Evolutionary conservation across 2,888 invertebrate genomes (phyloP).

Genomic region (Eristalis intricaria): DNA sequence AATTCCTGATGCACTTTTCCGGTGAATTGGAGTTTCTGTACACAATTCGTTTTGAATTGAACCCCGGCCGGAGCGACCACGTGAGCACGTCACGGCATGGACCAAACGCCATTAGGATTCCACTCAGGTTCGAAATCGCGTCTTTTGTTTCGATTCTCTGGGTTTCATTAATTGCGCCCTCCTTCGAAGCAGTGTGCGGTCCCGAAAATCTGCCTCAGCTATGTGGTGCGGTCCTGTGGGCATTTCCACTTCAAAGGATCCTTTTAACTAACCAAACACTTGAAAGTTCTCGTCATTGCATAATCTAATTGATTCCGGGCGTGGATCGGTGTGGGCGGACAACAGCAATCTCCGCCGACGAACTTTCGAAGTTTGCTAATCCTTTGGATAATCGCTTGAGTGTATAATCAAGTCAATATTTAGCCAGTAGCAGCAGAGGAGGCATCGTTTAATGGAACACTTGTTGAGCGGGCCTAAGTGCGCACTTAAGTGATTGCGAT

Average conservation of each 20-base stretch:
- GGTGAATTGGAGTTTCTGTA: constrained; percentile 21
- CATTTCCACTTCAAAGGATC: not conserved
- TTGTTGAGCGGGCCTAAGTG: constrained; percentile 21
- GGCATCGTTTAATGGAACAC: constrained; percentile 21
- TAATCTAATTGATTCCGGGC: constrained; percentile 20
- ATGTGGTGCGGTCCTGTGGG: not conserved
- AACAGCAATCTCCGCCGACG: not conserved
- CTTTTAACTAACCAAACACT: constrained; percentile 34
- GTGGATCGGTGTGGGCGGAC: not conserved
- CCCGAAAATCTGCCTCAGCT: too few relatives aligned
- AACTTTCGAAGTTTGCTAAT: constrained; percentile 7
- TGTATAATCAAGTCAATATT: constrained; percentile 33
- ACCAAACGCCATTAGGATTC: constrained; percentile 30
- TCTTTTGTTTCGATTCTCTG: not conserved
- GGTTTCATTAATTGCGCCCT: constrained; percentile 1
- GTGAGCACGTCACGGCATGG: constrained; percentile 15
- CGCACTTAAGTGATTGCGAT: not conserved
- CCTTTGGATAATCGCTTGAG: constrained; percentile 46
- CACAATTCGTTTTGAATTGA: constrained; percentile 39
- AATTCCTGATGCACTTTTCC: constrained; percentile 37
- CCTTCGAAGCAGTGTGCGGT: not conserved
- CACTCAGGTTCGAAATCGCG: constrained; percentile 23
- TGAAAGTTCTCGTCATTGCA: constrained; percentile 13
- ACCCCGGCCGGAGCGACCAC: constrained; percentile 36
- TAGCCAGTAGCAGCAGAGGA: constrained; percentile 4